Base-by-base conservation (phyloP, 1,140 invertebrate genomes). In the Bathynomus jamesi region DNA sequence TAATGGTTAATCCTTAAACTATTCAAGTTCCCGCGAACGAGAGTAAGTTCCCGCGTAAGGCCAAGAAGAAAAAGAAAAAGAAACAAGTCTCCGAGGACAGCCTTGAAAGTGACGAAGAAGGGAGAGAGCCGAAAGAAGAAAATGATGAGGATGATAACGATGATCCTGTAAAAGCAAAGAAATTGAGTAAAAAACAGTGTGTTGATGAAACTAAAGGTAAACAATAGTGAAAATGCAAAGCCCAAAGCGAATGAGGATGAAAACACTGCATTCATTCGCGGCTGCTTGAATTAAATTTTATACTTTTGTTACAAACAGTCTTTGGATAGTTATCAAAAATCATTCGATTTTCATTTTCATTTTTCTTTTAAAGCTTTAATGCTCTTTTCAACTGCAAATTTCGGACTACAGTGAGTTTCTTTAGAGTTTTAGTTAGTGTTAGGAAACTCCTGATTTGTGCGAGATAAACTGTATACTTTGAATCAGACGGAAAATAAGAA, bases 11-110 rank as follows among this genome's bases (percentile, higher is more conserved):
- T 1, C 40, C 40, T 53, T 53, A 53, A 53, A 53, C 21, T 5
- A 53, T 65, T 68, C 64, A 69, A 77, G 76, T 77, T 74, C 76
- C 76, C 64, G 76, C 73, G 71, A 77, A 77, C 70, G 76, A 77
- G 65, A 74, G 70, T 74, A 77, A 74, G 67, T 77, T 77, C 69
- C 76, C 76, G 28, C 67, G 72, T 67, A 77, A 75, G 65, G 40
- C 61, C 69, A 75, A 71, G 65, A 53, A 61, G 62, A 77, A 74
- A 70, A 77, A 72, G 67, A 71, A 66, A 74, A 77, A 72, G 72
- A 71, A 76, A 69, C 75, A 69, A 66, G 70, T 71, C 25, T 67
- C 70, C 17, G 72, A 72, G 46, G 66, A 69, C 21, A 69, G 67
- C 67, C 27, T 29, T 4, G 67, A 13, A 11, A 11, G 28, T 60